Base-by-base conservation (phyloP, 2,113 vertebrate species). In the Rutilus rutilus region DNA sequence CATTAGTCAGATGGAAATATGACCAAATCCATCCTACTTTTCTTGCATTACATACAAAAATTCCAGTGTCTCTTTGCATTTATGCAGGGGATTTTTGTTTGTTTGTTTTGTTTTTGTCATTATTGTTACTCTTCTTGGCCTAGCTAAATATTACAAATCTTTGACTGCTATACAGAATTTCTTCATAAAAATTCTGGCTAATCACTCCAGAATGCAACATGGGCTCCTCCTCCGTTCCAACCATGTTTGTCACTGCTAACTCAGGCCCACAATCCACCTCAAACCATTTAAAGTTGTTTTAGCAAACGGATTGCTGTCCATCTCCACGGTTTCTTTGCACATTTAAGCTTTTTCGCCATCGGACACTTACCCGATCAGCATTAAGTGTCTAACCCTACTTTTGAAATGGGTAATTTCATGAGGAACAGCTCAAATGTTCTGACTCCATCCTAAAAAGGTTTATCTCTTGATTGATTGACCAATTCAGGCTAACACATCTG, bases 301-400 rank as follows among this genome's bases (percentile, higher is more conserved):
- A 54, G 50, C 52, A 77, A 52, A 54, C 6, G 15, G 75, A 52
- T 77, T 77, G 45, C 75, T 78, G 75, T 78, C n/a, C 25, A 19
- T 30, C 50, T 78, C 45, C 25, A 27, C 19, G 33, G 75, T 30
- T 25, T 27, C n/a, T 1, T 50, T 21, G 15, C 45, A 17, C 45
- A 52, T 71, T 33, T 50, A 67, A 67, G 64, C 64, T 67, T 67
- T 33, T 33, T 67, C 5, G 3, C 65, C 65, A 67, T 33, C 7
- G 27, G 65, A 36, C 69, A 73, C 69, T 75, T 50, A 75, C 27
- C 45, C 45, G 6, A 47, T 50, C 45, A 50, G 23, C 45, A 75
- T 50, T 23, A 75, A 36, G 30, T 36, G 64, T 33, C 64, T 33
- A 67, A 39, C 21, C 67, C 23, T 42, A 50, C 73, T 75, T 47